Percentiles rank a stretch among this genome's conserved stretches.
These are phyloP conservation scores for Escarpia spicata DNA, from an alignment of 2,888 invertebrate genomes.

Conservation along the genomic window DNA sequence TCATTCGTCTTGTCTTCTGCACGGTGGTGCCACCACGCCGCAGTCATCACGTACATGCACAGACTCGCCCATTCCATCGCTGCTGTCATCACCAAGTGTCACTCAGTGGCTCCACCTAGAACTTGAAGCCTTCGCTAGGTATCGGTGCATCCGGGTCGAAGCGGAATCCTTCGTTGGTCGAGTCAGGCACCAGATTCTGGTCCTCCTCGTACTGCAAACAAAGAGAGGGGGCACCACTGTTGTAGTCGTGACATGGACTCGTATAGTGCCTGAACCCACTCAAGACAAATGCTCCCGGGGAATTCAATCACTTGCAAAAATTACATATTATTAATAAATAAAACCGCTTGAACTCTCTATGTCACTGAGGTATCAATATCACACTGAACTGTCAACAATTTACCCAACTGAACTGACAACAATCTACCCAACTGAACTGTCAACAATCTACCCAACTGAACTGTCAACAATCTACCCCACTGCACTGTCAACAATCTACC, in stretches of 20 bases:
- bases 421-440: not conserved
- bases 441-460: constrained; percentile 80
- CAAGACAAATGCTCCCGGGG: too few species aligned
- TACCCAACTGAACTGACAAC: not conserved
- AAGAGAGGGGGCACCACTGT: constrained; percentile 24
- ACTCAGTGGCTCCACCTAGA: constrained; percentile 67
- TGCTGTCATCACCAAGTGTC: not conserved
- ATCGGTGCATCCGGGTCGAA: constrained; percentile 83
- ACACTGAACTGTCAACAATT: constrained; percentile 75
- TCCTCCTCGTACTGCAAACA: constrained; percentile 75
- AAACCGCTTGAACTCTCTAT: too few species aligned
- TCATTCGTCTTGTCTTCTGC: not conserved
- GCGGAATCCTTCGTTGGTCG: constrained; percentile 82
- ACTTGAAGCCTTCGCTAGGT: constrained; percentile 84
- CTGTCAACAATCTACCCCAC: constrained; percentile 61
- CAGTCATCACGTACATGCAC: not conserved
- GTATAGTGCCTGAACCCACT: too few species aligned
- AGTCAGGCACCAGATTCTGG: constrained; percentile 79
- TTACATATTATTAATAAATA: too few species aligned
- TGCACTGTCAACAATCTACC: too few species aligned
- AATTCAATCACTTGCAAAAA: too few species aligned
- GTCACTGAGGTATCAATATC: too few species aligned
- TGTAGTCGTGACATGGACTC: not conserved
- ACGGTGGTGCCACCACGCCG: not conserved
- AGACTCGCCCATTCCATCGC: not conserved